Base-by-base conservation (phyloP, 2,797 vertebrate genomes). In the Helicolenus hilgendorfi region DNA sequence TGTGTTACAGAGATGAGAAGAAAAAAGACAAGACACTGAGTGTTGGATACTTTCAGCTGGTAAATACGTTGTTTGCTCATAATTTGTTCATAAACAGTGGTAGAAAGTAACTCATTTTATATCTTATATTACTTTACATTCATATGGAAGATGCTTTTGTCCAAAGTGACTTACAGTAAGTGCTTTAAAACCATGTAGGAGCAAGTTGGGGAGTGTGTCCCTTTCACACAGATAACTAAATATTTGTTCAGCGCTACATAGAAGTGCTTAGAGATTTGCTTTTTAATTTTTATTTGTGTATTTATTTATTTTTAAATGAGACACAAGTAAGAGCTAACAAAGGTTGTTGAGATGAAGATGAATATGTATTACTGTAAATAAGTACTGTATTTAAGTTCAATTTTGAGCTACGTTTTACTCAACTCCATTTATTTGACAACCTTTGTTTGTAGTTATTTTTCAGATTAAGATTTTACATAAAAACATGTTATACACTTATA, bases 1-100 rank as follows among this genome's bases (percentile, higher is more conserved):
- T 79, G n/a, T 80, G 81, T 92, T 92, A 45, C 90, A 97, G 97
- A 86, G 62, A 86, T 78, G 71, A 79, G 26, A 91, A 92, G 60
- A 91, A 94, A 68, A 79, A 92, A 31, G 87, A 92, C 26, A 95
- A 93, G 4, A 14, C 33, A 2, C 82, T 93, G 15, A 90, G 88
- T 55, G 84, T 98, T 89, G 97, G 97, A 91, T 98, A 95, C 87
- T 97, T 98, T 92, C 94, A 98, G 35, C 89, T 98, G 96, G 97
- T 98, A 94, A 95, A 72, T 85, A 67, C 2, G 24, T 8, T 69
- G 14, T 71, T 55, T 36, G 5, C 7, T 81, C 6, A 53, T 9
- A 36, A 45, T 45, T 74, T 78, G 11, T 22, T 45, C 56, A 60
- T 38, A 29, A 73, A 60, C 24, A 73, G 22, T n/a, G 55, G 6